phyloP scores from a whole-genome alignment of 2,113 vertebrate species.

The Eira barbara region DNA sequence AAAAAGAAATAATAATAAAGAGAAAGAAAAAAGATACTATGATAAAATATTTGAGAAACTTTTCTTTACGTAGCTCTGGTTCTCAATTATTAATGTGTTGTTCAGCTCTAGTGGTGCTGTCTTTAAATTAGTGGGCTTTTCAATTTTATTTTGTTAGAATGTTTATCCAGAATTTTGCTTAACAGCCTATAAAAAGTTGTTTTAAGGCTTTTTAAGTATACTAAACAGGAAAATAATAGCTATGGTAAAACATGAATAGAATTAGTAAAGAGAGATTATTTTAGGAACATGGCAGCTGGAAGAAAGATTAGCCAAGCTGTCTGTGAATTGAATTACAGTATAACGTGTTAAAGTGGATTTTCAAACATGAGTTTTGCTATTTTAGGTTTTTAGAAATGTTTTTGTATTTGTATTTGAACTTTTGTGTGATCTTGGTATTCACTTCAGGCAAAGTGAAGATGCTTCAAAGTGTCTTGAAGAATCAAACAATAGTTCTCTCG shows the following conservation, averaged over 20 bases:
- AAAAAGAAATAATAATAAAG: too few relatives aligned
- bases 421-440: neutral
- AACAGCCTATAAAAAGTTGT: neutral
- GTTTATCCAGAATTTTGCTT: conserved; percentile 31
- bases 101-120: neutral
- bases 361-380: conserved; percentile 33
- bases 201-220: neutral
- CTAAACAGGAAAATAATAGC: conserved; percentile 15
- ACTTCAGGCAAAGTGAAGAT: neutral
- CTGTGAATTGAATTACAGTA: conserved; percentile 11
- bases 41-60: neutral
- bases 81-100: neutral
- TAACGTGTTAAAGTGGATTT: conserved; percentile 24
- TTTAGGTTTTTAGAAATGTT: conserved; percentile 15
- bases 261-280: conserved; percentile 44
- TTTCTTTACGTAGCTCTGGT: neutral
- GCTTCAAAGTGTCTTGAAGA: neutral
- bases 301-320: conserved; percentile 30
- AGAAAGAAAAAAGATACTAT: neutral
- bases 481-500: neutral
- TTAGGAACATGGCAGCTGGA: conserved; percentile 39
- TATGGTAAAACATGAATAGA: conserved; percentile 30
- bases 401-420: conserved; percentile 8
- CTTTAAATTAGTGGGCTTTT: conserved; percentile 23
- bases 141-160: conserved; percentile 31